Percentiles rank a stretch among this genome's conserved stretches.
Evolutionary conservation across 37 sponge, comb jelly and placozoan species (phyloP).

Genomic region (Cliona cf. orientalis): DNA sequence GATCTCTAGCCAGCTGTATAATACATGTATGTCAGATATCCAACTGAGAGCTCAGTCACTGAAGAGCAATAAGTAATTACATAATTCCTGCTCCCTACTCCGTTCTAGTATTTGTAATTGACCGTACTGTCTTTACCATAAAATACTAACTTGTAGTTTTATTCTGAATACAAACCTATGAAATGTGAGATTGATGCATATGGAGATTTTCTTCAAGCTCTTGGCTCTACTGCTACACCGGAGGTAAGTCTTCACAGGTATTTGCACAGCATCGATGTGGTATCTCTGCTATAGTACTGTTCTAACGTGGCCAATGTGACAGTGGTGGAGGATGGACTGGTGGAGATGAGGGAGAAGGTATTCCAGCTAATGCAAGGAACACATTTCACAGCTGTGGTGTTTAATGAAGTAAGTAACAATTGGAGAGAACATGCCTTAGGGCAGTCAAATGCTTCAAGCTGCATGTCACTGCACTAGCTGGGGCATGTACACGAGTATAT

Average conservation of each 20-base stretch:
- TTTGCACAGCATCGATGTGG: no score
- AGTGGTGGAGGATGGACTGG: conserved; percentile 16
- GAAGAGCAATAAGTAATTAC: no score
- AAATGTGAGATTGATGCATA: conserved; percentile 83
- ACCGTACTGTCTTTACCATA: no score
- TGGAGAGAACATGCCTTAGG: background rate
- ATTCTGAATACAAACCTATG: conserved; percentile 63
- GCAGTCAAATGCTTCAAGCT: background rate
- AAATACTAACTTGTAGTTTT: conserved; percentile 70
- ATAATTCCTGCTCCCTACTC: no score
- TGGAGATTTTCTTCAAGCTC: conserved; percentile 84
- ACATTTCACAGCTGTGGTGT: conserved; percentile 42
- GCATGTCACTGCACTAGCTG: no score
- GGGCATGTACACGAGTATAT: background rate
- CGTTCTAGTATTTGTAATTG: no score
- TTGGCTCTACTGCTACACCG: conserved; percentile 46
- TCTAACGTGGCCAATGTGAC: conserved; percentile 43
- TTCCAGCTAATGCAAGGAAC: conserved; percentile 46
- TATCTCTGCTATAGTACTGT: conserved; percentile 28
- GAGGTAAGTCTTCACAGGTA: conserved; percentile 45
- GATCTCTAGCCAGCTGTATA: no score
- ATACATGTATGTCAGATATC: no score
- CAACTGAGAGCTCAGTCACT: no score
- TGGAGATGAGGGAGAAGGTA: conserved; percentile 43
- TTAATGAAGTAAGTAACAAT: conserved; percentile 41